Evolutionary conservation across 1,140 invertebrate genomes (phyloP).

Genomic region (Luehdorfia chinensis): DNA sequence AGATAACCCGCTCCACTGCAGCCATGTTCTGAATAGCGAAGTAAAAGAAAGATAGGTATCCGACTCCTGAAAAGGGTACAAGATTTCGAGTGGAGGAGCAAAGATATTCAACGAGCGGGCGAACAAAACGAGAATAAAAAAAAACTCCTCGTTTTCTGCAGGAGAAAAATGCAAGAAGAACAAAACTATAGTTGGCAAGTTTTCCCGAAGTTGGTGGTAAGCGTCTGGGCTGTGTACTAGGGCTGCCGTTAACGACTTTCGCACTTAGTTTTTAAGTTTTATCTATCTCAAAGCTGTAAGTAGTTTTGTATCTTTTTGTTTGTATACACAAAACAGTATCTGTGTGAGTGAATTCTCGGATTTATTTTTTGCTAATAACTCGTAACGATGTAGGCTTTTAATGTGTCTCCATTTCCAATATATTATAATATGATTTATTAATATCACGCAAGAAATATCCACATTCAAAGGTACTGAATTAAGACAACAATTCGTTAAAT

Average conservation of each 20-base stretch:
- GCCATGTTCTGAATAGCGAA: slow-evolving; percentile 50
- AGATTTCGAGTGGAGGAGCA: slow-evolving; percentile 53
- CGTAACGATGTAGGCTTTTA: too few species aligned
- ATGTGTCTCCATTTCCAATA: too few species aligned
- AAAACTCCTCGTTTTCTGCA: slow-evolving; percentile 49
- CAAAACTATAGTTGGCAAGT: slow-evolving; percentile 64
- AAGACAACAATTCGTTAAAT: too few species aligned
- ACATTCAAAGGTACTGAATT: too few species aligned
- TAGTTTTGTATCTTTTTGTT: slow-evolving; percentile 20
- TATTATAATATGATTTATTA: too few species aligned
- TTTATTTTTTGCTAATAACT: too few species aligned
- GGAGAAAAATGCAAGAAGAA: slow-evolving; percentile 70
- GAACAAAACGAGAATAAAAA: slow-evolving; percentile 33
- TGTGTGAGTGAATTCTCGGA: too few species aligned
- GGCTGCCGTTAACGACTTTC: slow-evolving; percentile 53
- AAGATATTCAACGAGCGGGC: slow-evolving; percentile 59
- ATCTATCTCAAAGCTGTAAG: slow-evolving; percentile 23
- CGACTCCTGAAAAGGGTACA: slow-evolving; percentile 74
- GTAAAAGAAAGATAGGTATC: slow-evolving; percentile 68
- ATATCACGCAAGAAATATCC: too few species aligned
- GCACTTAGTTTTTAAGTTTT: slow-evolving; percentile 26
- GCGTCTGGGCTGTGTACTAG: slow-evolving; percentile 28
- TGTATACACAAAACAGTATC: too few species aligned
- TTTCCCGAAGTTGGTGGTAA: slow-evolving; percentile 49
- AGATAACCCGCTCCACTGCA: slow-evolving; percentile 37